phyloP scores from a whole-genome alignment of 2,888 invertebrate species.

The Phalera bucephala region DNA sequence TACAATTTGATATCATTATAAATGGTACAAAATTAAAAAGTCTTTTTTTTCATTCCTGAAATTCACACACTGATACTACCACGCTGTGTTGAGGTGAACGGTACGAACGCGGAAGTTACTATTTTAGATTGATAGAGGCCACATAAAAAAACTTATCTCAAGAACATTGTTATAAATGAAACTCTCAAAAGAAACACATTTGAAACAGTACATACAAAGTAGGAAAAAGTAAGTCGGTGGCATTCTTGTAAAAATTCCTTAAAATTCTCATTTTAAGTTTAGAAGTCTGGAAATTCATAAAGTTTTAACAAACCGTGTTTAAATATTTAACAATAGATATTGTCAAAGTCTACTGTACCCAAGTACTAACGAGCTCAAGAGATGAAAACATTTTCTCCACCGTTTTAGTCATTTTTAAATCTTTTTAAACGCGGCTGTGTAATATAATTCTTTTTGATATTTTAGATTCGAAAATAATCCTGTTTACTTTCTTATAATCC shows the following conservation, averaged over 20 bases:
- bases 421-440: no score
- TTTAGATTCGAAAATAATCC: no score
- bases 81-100: background rate
- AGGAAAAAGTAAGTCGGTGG: background rate
- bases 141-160: background rate
- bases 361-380: background rate
- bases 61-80: no score
- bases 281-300: background rate
- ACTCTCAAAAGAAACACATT: background rate
- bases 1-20: no score
- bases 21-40: no score
- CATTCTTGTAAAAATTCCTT: background rate
- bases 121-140: background rate
- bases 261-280: background rate
- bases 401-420: no score
- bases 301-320: conserved; percentile 1
- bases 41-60: no score
- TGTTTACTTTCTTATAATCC: no score
- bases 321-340: background rate
- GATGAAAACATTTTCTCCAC: no score
- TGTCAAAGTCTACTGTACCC: background rate
- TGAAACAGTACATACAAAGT: background rate
- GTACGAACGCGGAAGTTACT: background rate
- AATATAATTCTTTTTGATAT: no score
- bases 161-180: background rate